phyloP scores from a whole-genome alignment of 1,140 invertebrate species.

The Pseudoatta argentina region DNA sequence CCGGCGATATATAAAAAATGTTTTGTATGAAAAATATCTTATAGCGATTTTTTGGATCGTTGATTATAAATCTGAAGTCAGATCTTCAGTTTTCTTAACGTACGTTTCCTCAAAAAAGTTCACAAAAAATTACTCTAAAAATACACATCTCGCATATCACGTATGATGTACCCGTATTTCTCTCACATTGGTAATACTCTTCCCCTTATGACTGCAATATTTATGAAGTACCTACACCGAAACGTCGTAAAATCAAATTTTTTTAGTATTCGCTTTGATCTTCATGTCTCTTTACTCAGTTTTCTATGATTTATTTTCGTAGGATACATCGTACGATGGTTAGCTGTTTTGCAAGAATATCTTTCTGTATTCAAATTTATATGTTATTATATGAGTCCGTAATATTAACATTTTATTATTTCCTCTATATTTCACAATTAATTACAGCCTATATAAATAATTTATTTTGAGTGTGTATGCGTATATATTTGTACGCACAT shows the following conservation, averaged over 20 bases:
- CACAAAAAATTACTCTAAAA: neutral
- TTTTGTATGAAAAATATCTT: too few relatives aligned
- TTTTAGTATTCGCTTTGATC: conserved; percentile 27
- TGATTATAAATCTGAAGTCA: too few relatives aligned
- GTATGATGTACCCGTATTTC: neutral
- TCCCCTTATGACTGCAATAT: conserved; percentile 31
- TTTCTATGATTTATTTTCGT: neutral
- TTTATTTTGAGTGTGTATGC: neutral
- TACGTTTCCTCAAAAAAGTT: neutral
- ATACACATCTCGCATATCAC: neutral
- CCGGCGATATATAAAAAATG: too few relatives aligned
- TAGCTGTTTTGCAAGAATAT: neutral
- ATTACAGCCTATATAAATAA: neutral
- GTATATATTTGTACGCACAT: neutral
- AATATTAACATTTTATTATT: neutral
- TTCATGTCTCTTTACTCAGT: conserved; percentile 6
- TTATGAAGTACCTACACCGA: conserved; percentile 29
- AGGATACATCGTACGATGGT: neutral
- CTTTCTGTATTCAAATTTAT: neutral
- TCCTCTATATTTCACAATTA: neutral
- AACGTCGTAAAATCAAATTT: conserved; percentile 46
- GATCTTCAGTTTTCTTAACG: neutral
- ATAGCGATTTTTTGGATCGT: too few relatives aligned
- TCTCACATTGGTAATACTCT: neutral
- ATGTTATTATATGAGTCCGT: neutral